These are phyloP conservation scores for Mesembrinibis cayennensis DNA, from an alignment of 2,113 vertebrate species.

Conservation along the genomic window DNA sequence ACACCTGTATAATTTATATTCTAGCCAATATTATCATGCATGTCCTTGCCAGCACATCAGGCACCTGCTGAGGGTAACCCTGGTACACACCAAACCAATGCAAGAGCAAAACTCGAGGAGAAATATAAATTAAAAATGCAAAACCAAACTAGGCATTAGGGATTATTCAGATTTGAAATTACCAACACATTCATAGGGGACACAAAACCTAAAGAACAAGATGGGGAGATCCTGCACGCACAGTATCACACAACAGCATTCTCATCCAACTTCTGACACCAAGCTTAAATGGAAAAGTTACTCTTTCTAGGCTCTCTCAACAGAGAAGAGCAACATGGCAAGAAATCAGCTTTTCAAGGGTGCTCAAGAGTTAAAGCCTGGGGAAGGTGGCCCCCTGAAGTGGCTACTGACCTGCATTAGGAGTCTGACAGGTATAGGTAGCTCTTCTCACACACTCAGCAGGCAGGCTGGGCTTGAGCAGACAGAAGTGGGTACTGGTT, in stretches of 20 bases:
- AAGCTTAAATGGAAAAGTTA: background rate
- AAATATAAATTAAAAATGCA: background rate
- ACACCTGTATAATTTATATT: background rate
- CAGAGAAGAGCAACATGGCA: background rate
- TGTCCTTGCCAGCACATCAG: background rate
- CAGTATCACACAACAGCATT: background rate
- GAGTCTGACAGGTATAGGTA: background rate
- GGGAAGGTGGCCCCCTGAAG: background rate
- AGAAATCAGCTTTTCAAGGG: background rate
- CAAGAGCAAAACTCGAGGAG: background rate
- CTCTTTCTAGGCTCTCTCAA: background rate
- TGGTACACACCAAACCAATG: background rate
- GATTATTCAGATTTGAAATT: background rate
- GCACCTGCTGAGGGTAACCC: background rate
- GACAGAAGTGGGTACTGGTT: background rate
- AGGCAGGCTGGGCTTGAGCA: background rate
- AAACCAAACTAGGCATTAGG: background rate
- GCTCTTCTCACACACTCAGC: background rate
- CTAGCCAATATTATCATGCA: background rate
- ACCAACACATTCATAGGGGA: background rate
- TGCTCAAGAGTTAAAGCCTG: background rate
- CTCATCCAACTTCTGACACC: background rate
- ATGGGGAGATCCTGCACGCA: background rate
- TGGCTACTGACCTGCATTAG: conserved; percentile 17
- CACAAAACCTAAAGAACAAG: background rate